A percentile compares a stretch with the other conserved stretches of the same genome.
Conservation (phyloP, 1,140 invertebrate species). For the Hylyphantes graminicola region DNA sequence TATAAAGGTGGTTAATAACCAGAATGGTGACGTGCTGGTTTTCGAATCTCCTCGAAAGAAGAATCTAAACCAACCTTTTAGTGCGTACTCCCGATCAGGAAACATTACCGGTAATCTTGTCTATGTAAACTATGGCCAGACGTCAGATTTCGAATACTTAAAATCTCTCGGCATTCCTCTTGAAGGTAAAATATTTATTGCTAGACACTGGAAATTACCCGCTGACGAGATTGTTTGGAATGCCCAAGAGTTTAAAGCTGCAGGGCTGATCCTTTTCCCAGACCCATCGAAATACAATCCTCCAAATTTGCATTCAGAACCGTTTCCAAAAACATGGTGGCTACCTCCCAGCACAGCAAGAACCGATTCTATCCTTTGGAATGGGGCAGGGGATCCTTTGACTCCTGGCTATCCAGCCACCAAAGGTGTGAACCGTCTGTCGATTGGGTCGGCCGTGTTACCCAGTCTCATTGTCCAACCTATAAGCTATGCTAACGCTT, state of each 20-base stretch:
- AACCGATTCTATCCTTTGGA: slow-evolving; percentile 66
- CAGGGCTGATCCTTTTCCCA: slow-evolving; percentile 70
- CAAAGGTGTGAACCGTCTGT: slow-evolving; percentile 37
- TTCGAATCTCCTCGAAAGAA: slow-evolving; percentile 15
- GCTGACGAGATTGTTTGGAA: slow-evolving; percentile 61
- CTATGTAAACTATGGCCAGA: slow-evolving; percentile 62
- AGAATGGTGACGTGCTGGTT: slow-evolving; percentile 13
- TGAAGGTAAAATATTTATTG: slow-evolving; percentile 63
- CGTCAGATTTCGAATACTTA: slow-evolving; percentile 60
- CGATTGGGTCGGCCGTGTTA: slow-evolving; percentile 57
- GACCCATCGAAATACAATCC: slow-evolving; percentile 71
- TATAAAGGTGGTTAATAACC: slow-evolving; percentile 60
- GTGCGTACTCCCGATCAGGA: slow-evolving; percentile 61
- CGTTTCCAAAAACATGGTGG: slow-evolving; percentile 70
- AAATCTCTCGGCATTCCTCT: slow-evolving; percentile 50
- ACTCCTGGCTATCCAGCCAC: slow-evolving; percentile 70
- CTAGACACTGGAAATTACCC: slow-evolving; percentile 59
- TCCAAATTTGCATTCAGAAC: slow-evolving; percentile 60
- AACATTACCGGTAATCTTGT: slow-evolving; percentile 59
- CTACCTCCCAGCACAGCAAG: slow-evolving; percentile 69
- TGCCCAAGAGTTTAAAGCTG: slow-evolving; percentile 62
- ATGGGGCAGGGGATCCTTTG: slow-evolving; percentile 71
- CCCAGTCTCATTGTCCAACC: slow-evolving; percentile 69
- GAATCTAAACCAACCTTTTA: slow-evolving; percentile 39
- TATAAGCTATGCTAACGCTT: slow-evolving; percentile 66